Base-by-base conservation (phyloP, 1,140 invertebrate genomes). In the Drosophila baimaii region DNA sequence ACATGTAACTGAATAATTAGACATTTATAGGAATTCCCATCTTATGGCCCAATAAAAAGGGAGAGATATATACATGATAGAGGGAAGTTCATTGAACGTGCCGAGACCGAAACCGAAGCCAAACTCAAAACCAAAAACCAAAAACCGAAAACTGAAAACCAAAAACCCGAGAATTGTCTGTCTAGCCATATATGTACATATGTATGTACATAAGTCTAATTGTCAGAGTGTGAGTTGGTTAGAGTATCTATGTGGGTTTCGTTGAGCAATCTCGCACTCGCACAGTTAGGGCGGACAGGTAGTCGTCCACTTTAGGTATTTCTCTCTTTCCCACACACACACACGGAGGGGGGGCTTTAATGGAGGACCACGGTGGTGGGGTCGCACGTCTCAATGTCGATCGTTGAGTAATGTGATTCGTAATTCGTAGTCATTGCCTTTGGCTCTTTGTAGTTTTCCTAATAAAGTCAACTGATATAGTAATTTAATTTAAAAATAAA, bases 71-170 rank as follows among this genome's bases (percentile, higher is more conserved):
- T 4, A 23, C n/a, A n/a, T 31, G n/a, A 56, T 33, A 37, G 27
- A 25, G 49, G n/a, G 13, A 76, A 72, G 83, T 88, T 86, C 82
- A 88, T 70, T 86, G 82, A 86, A 88, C 79, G 82, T 75, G 49
- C 46, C 21, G 43, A 56, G 39, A 37, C 37, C 37, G 19, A 41
- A 46, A 25, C 44, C 55, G 49, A 57, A 52, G 43, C 57, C 47
- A 56, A 74, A 62, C 58, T 64, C 54, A 57, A 54, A 77, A 76
- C 41, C 51, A 57, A 76, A 73, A 55, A 52, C 70, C 37, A 7
- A 37, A 73, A 78, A 56, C 61, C 47, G 23, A 77, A 63, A 47
- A 59, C 49, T 13, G 15, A 33, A 52, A 52, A 54, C 51, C 31
- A 17, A 54, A 29, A 54, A 54, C 31, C 56, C 59, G 46, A 70